These are phyloP conservation scores for Himalopsyche japonica DNA, from an alignment of 2,888 invertebrate genomes.

Conservation along the genomic window DNA sequence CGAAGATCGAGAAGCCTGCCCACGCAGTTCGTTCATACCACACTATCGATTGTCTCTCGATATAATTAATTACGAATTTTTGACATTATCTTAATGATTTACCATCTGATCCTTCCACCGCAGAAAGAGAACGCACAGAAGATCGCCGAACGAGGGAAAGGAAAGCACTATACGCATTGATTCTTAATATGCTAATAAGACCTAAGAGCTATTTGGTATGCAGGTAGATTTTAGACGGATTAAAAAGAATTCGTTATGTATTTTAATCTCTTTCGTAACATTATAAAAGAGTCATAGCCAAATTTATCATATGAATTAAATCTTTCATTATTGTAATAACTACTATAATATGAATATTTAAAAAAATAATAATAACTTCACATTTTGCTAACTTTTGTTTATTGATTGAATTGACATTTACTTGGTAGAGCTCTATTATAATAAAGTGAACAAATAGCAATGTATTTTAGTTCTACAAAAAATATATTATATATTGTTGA, in stretches of 20 bases:
- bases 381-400: too few relatives aligned
- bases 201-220: not conserved
- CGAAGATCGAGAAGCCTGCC: conserved; percentile 17
- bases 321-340: not conserved
- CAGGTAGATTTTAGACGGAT: not conserved
- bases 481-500: too few relatives aligned
- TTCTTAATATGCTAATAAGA: not conserved
- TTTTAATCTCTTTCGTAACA: not conserved
- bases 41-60: conserved; percentile 16
- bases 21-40: conserved; percentile 21
- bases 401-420: too few relatives aligned
- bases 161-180: not conserved
- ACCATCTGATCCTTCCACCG: conserved; percentile 6
- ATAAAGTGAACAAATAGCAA: too few relatives aligned
- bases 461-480: too few relatives aligned
- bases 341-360: not conserved
- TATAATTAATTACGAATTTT: conserved; percentile 38
- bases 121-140: not conserved
- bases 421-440: too few relatives aligned
- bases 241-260: not conserved
- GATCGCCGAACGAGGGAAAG: not conserved
- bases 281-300: not conserved
- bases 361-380: too few relatives aligned
- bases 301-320: not conserved
- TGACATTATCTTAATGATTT: conserved; percentile 39